Base-by-base conservation (phyloP, 2,113 vertebrate genomes). In the Dromaius novaehollandiae region DNA sequence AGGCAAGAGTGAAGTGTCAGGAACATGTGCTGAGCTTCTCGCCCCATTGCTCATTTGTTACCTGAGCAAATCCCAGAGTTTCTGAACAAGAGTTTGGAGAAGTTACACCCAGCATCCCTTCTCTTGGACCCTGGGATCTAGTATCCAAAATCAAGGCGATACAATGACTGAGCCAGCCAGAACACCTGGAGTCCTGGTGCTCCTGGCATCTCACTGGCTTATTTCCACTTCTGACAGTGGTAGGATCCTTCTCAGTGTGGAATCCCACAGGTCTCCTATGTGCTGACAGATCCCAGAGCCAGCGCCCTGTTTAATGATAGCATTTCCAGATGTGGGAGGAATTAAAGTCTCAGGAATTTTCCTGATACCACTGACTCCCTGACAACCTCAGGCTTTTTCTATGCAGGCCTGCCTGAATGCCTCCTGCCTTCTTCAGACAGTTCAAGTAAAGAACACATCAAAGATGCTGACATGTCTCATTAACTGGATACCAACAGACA, bases 361-460 rank as follows among this genome's bases (percentile, higher is more conserved):
- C 82, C 79, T 0, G 4, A 13, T 74, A 44, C 17, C 6, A 0
- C 70, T 87, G 89, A 82, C 66, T 93, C 53, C 64, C 38, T 64
- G 44, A 50, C 80, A 94, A 91, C 88, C 90, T 83, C 60, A 21
- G 22, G n/a, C 50, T 44, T 69, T 12, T 21, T 2, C 61, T 65
- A 1, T 20, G 56, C 53, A 81, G 61, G 40, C 58, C 61, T 86
- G 58, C 68, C 88, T 88, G 68, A 58, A 90, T 86, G 30, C 82
- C 64, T 96, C 71, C 93, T 50, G 40, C 90, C 64, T 93, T 85
- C 88, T 77, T 86, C 85, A 95, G 85, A 65, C 36, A 79, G 75
- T 91, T 65, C 76, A 58, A 88, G 63, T 19, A 88, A 63, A 90
- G 68, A 93, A 74, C 64, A 94, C 95, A 94, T 96, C 95, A 95